Evolutionary conservation across 2,113 vertebrate genomes (phyloP), one percentile per base, ranked within the genome.

Genomic region (Lasiurus borealis): DNA sequence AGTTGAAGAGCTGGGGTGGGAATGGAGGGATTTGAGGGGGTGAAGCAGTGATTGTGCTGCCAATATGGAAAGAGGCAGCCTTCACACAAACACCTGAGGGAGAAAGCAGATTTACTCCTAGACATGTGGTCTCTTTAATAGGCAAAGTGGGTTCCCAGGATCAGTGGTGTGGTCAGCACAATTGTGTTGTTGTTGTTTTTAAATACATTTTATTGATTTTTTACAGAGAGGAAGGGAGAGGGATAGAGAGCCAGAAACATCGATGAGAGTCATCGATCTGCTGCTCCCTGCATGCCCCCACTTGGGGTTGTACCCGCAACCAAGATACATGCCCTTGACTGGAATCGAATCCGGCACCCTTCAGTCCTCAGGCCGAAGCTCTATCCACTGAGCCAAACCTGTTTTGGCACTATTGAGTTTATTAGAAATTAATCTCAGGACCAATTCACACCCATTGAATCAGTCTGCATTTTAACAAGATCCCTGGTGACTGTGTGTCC

Each of bases 391-490:
- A 40, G 40, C 40, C 40, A 40, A 40, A 40, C 40, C 40, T 40
- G 40, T 40, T 40, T 40, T 5, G 40, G 46, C 62, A 34, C 27
- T 52, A 46, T 25, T 72, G 75, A 78, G 13, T 64, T 77, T 84
- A 77, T 54, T 59, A 72, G 77, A 91, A 81, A 76, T 46, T 31
- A 44, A 31, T 23, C 18, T 36, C 13, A 50, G 75, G 21, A 59
- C 64, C 29, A 73, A 59, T 2, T 15, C n/a, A 69, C 27, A 80
- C 19, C 48, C 71, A 36, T 46, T 62, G 27, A 95, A 87, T 68
- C 6, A 78, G 81, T 69, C 29, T 52, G 21, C 25, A 46, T 76
- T 88, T 93, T 89, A 73, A 72, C n/a, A 86, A 77, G 88, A 72
- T 44, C 54, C 21, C 10, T 77, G 6, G 36, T 36, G 50, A 40